Conservation (phyloP, 23 tunicate genomes). For the Botrylloides violaceus region DNA sequence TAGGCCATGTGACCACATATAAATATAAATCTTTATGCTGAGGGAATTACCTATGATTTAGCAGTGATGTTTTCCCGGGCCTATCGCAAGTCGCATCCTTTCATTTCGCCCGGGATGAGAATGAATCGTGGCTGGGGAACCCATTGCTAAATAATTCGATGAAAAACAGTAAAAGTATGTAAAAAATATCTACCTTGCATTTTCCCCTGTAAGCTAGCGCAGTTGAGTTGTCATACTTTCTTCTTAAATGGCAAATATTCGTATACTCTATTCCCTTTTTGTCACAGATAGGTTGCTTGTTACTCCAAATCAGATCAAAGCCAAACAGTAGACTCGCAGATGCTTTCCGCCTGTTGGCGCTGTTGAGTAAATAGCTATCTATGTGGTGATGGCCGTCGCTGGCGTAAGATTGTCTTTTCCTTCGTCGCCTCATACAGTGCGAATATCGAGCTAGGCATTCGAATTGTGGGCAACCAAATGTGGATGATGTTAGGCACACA, state of each 20-base stretch:
- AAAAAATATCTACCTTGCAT: conserved; percentile 36
- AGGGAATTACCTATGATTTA: too few relatives aligned
- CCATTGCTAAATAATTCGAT: not conserved
- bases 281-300: conserved; percentile 46
- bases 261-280: conserved; percentile 28
- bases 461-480: conserved; percentile 48
- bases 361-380: not conserved
- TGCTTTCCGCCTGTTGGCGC: not conserved
- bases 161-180: not conserved
- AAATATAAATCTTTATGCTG: too few relatives aligned
- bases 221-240: not conserved
- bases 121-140: not conserved
- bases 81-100: too few relatives aligned
- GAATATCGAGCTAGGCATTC: conserved; percentile 53
- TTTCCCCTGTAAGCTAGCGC: conserved; percentile 30
- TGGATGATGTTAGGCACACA: conserved; percentile 32
- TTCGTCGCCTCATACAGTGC: conserved; percentile 24
- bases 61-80: too few relatives aligned
- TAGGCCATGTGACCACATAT: too few relatives aligned
- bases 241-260: conserved; percentile 45
- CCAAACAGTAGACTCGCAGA: not conserved
- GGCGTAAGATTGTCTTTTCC: conserved; percentile 16
- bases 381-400: conserved; percentile 17
- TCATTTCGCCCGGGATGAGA: too few relatives aligned
- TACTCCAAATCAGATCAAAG: not conserved